Conservation (phyloP, 2,797 vertebrate genomes). For the Myotis myotis region DNA sequence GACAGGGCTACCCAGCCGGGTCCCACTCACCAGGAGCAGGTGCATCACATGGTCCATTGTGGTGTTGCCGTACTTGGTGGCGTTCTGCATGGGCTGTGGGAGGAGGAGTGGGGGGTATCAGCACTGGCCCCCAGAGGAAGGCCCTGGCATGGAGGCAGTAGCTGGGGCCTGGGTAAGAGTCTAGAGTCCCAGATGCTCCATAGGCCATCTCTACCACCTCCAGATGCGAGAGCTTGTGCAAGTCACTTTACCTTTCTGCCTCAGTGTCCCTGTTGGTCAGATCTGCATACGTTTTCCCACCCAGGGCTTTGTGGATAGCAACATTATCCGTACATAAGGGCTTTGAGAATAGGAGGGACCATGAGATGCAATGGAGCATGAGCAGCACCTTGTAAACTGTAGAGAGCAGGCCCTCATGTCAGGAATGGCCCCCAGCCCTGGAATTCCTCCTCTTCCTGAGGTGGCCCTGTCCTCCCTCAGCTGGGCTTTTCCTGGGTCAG, state of each 20-base stretch:
- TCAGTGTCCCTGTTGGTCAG: background rate
- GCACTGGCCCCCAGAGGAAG: background rate
- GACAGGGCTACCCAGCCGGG: rapidly evolving
- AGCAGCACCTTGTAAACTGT: background rate
- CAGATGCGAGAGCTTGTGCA: background rate
- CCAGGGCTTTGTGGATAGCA: background rate
- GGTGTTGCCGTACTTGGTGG: slow-evolving; percentile 81
- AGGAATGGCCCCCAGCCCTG: background rate
- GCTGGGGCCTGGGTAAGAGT: background rate
- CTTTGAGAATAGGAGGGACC: background rate
- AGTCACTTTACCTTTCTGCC: background rate
- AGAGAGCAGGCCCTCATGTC: background rate
- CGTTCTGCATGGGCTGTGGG: slow-evolving; percentile 73
- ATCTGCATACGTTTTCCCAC: background rate
- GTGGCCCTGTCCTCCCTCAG: background rate
- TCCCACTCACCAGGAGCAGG: slow-evolving; percentile 86
- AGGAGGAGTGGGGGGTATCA: background rate
- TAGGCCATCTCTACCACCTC: background rate
- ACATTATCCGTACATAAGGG: background rate
- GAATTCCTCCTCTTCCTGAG: background rate
- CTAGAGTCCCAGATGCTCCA: background rate
- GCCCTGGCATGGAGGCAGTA: background rate
- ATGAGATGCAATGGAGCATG: background rate
- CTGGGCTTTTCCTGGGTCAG: background rate
- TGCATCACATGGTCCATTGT: slow-evolving; percentile 89